Conservation (phyloP, 2,797 vertebrate species). For the Nannoperca australis region DNA sequence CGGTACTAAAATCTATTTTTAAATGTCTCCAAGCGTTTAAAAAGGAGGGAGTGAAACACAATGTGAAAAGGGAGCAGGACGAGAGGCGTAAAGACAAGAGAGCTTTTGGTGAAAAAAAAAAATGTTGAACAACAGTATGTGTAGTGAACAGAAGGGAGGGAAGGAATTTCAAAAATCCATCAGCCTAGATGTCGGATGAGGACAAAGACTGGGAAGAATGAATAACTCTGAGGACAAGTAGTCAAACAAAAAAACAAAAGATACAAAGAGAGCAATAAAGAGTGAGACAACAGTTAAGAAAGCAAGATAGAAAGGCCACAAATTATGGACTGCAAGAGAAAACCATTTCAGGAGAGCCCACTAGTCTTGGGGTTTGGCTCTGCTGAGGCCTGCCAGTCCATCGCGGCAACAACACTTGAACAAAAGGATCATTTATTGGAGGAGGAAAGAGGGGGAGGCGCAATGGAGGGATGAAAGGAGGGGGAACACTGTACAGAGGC, state of each 20-base stretch:
- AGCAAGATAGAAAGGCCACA: slow-evolving; percentile 21
- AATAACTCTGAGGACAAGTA: neutral
- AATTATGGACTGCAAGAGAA: slow-evolving; percentile 45
- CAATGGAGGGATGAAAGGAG: slow-evolving; percentile 68
- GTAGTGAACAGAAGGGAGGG: slow-evolving; percentile 62
- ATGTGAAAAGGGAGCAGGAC: slow-evolving; percentile 45
- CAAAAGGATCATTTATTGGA: slow-evolving; percentile 87
- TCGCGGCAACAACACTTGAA: slow-evolving; percentile 74
- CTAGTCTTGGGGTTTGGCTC: slow-evolving; percentile 61
- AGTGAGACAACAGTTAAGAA: slow-evolving; percentile 11
- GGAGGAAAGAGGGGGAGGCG: slow-evolving; percentile 75
- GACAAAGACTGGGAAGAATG: slow-evolving; percentile 37
- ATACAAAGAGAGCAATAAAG: slow-evolving; percentile 9
- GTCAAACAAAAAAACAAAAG: slow-evolving; percentile 6
- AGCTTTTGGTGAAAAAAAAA: slow-evolving; percentile 42
- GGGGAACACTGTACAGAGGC: slow-evolving; percentile 79
- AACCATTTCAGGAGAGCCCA: slow-evolving; percentile 60
- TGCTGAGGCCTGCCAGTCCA: slow-evolving; percentile 68
- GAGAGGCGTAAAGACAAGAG: slow-evolving; percentile 34
- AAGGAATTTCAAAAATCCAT: slow-evolving; percentile 74
- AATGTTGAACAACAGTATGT: slow-evolving; percentile 44
- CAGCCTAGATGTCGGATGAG: slow-evolving; percentile 52
- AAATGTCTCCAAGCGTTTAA: slow-evolving; percentile 37
- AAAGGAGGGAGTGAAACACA: slow-evolving; percentile 38
- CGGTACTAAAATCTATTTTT: slow-evolving; percentile 49